Conservation (phyloP, 2,888 invertebrate genomes). For the Strigamia maritima region DNA sequence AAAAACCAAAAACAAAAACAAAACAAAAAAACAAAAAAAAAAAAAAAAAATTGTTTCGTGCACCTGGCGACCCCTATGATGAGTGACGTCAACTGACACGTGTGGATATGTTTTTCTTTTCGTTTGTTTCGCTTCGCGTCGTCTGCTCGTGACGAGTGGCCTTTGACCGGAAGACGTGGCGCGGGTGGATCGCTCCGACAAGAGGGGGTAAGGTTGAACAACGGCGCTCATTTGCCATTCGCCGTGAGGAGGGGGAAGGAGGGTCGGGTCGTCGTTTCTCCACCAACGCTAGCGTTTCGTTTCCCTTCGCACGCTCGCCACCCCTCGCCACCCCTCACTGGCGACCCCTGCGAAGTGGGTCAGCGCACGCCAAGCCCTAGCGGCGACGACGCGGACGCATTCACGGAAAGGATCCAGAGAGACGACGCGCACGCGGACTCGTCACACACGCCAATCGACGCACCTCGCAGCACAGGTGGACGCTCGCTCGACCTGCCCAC, state of each 20-base stretch:
- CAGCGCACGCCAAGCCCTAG: slow-evolving; percentile 10
- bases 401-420: slow-evolving; percentile 2
- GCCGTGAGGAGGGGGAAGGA: slow-evolving; percentile 15
- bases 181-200: neutral
- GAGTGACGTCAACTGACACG: neutral
- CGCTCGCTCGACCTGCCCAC: slow-evolving; percentile 1
- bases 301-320: slow-evolving; percentile 19
- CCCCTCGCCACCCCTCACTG: slow-evolving; percentile 3
- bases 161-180: neutral
- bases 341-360: slow-evolving; percentile 28
- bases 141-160: neutral
- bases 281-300: neutral
- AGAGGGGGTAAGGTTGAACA: slow-evolving; percentile 1
- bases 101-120: neutral
- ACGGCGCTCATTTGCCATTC: slow-evolving; percentile 17
- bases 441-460: neutral
- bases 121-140: neutral
- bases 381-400: slow-evolving; percentile 26
- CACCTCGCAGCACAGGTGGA: slow-evolving; percentile 1
- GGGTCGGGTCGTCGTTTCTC: neutral
- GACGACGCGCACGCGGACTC: neutral
- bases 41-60: neutral
- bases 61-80: neutral
- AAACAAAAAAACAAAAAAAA: neutral
- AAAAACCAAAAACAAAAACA: neutral